Conservation (phyloP, 2,797 vertebrate genomes). For the Aphelocoma californica region DNA sequence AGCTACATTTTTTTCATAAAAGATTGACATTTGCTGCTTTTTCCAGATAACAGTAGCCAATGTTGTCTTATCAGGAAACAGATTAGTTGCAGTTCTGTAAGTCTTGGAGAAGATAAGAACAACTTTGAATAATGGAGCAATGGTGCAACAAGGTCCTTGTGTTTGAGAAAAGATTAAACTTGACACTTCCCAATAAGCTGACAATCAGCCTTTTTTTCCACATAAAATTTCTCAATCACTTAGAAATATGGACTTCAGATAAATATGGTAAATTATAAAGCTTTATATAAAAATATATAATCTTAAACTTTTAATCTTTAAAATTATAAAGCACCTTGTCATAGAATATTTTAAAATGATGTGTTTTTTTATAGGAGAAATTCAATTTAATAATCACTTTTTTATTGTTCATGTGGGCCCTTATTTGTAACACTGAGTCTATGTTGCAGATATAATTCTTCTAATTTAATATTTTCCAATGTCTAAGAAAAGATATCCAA, state of each 20-base stretch:
- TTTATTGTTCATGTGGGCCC: background rate
- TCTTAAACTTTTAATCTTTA: background rate
- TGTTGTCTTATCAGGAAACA: background rate
- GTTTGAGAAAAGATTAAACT: slow-evolving; percentile 17
- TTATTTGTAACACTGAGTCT: background rate
- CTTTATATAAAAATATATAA: background rate
- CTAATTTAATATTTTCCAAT: background rate
- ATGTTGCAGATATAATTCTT: background rate
- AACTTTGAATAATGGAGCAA: slow-evolving; percentile 1
- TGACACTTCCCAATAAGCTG: background rate
- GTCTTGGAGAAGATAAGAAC: background rate
- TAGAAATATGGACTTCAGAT: background rate
- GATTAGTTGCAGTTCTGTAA: background rate
- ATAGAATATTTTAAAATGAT: background rate
- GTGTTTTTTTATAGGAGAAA: background rate
- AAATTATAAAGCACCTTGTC: background rate
- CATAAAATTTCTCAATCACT: background rate
- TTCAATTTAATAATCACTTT: background rate
- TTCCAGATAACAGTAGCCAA: slow-evolving; percentile 22
- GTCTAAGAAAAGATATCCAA: background rate
- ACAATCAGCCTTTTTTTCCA: background rate
- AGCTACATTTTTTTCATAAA: background rate
- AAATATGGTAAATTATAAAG: background rate
- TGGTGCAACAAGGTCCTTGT: background rate
- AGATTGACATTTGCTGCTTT: slow-evolving; percentile 30